A percentile compares a stretch with the other conserved stretches of the same genome.
Evolutionary conservation across 1,140 invertebrate species (phyloP).

Genomic region (Drosophila albomicans): DNA sequence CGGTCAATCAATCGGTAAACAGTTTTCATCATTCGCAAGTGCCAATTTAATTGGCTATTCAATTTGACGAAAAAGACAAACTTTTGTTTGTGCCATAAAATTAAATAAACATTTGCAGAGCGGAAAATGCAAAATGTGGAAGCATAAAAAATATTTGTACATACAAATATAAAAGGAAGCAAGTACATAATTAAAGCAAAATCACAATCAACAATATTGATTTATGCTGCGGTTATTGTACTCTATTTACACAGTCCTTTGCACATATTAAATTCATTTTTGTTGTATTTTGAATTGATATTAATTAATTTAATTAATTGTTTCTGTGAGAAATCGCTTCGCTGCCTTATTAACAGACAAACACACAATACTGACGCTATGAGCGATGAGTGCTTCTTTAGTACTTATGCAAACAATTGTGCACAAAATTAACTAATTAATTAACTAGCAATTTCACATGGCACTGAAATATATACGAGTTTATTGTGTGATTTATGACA

Average conservation of each 20-base stretch:
- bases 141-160: conserved; percentile 1
- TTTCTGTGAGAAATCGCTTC: conserved; percentile 39
- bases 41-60: conserved; percentile 42
- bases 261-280: conserved; percentile 18
- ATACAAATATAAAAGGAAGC: conserved; percentile 7
- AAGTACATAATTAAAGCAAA: conserved; percentile 10
- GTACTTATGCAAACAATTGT: conserved; percentile 26
- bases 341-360: conserved; percentile 46
- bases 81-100: conserved; percentile 47
- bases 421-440: conserved; percentile 41
- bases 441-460: conserved; percentile 29
- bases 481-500: conserved; percentile 13
- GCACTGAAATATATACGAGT: not conserved
- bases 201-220: conserved; percentile 42
- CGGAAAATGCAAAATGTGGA: conserved; percentile 14
- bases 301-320: conserved; percentile 74
- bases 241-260: conserved; percentile 58
- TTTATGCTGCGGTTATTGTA: conserved; percentile 34
- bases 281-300: conserved; percentile 60
- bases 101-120: conserved; percentile 63
- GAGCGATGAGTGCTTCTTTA: conserved; percentile 11
- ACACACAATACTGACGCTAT: conserved; percentile 2
- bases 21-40: conserved; percentile 44
- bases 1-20: conserved; percentile 55
- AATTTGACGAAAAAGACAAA: conserved; percentile 60